A percentile compares a stretch with the other conserved stretches of the same genome.
Evolutionary conservation across 2,113 vertebrate genomes (phyloP).

Genomic region (Gadus macrocephalus): DNA sequence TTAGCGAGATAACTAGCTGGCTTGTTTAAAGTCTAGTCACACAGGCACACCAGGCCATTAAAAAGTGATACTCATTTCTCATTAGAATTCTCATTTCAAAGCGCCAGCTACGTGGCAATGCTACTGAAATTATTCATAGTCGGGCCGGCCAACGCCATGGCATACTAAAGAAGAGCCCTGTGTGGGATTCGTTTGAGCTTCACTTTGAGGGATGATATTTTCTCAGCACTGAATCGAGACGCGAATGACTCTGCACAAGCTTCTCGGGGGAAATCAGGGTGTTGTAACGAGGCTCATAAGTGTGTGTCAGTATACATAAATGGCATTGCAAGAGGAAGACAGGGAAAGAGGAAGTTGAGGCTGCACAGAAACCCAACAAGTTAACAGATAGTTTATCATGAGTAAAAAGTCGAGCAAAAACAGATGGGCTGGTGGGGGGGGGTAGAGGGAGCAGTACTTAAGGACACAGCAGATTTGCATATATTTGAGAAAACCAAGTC

Average conservation of each 20-base stretch:
- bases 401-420: background rate
- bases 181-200: constrained; percentile 1
- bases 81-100: constrained; percentile 33
- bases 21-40: no score
- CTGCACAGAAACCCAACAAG: constrained; percentile 19
- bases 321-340: constrained; percentile 14
- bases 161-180: background rate
- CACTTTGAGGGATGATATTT: constrained; percentile 30
- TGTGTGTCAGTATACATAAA: constrained; percentile 22
- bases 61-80: background rate
- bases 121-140: constrained; percentile 15
- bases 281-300: constrained; percentile 35
- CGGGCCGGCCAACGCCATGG: background rate
- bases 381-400: constrained; percentile 20
- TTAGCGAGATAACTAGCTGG: no score
- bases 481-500: no score
- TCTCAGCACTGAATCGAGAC: constrained; percentile 24
- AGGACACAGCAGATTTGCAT: background rate
- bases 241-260: constrained; percentile 17
- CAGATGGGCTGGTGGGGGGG: background rate
- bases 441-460: background rate
- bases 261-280: constrained; percentile 42
- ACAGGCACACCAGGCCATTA: no score
- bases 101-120: constrained; percentile 14
- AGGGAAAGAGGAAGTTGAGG: constrained; percentile 29